A percentile compares a stretch with the other conserved stretches of the same genome.
Conservation (phyloP, 2,888 invertebrate genomes). For the Dolichomitus sp. region DNA sequence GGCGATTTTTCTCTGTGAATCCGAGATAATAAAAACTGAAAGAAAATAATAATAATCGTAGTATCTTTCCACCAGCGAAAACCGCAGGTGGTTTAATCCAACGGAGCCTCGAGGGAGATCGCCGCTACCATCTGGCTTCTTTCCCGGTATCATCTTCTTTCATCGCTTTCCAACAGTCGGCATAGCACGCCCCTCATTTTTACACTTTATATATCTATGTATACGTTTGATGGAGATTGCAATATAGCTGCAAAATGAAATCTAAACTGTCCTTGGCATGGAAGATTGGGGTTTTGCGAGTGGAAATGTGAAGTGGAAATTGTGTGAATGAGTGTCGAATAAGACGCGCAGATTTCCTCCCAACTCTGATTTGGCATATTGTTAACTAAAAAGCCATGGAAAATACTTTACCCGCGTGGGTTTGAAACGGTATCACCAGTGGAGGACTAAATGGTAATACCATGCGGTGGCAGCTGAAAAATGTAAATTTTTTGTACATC, state of each 20-base stretch:
- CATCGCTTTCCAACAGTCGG: conserved; percentile 4
- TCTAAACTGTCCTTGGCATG: conserved; percentile 11
- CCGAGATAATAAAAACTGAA: conserved; percentile 38
- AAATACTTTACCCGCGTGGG: not conserved
- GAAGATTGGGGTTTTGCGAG: not conserved
- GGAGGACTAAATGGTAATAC: not conserved
- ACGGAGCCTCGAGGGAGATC: conserved; percentile 37
- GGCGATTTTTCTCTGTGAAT: conserved; percentile 2
- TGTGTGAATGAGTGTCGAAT: conserved; percentile 1
- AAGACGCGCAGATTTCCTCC: not conserved
- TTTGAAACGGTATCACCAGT: not conserved
- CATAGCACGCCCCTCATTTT: conserved; percentile 9
- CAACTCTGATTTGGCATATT: not conserved
- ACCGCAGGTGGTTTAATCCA: conserved; percentile 45
- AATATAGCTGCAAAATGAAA: conserved; percentile 28
- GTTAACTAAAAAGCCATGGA: not conserved
- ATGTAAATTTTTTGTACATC: too few relatives aligned
- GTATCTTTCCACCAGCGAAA: conserved; percentile 4
- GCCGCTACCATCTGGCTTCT: conserved; percentile 45
- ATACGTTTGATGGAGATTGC: conserved; percentile 23
- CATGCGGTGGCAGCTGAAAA: too few relatives aligned
- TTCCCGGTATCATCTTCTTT: conserved; percentile 43
- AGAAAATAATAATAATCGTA: conserved; percentile 43
- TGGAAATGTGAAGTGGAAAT: not conserved
- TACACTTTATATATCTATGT: conserved; percentile 17